Evolutionary conservation across 1,140 invertebrate genomes (phyloP).

Genomic region (Mercenaria mercenaria): DNA sequence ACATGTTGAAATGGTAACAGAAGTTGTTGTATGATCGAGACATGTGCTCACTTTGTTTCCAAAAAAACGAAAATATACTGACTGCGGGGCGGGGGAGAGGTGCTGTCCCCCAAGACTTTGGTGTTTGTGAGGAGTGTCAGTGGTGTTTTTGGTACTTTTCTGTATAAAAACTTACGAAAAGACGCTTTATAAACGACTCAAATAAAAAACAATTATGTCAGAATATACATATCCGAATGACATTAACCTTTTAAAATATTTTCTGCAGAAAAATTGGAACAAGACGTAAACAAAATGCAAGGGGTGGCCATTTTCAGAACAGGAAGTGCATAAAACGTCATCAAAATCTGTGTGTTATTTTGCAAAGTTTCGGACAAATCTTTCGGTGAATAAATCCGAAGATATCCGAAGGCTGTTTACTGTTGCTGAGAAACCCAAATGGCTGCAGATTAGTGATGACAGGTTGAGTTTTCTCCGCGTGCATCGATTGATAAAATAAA

Average conservation of each 20-base stretch:
- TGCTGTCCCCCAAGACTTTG: no score
- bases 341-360: conserved; percentile 63
- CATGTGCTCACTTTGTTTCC: no score
- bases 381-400: background rate
- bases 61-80: no score
- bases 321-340: conserved; percentile 80
- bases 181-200: no score
- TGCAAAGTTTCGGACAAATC: background rate
- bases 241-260: conserved; percentile 72
- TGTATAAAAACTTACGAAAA: no score
- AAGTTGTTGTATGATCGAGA: no score
- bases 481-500: background rate
- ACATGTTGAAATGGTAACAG: no score
- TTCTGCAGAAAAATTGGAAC: conserved; percentile 67
- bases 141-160: no score
- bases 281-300: conserved; percentile 78
- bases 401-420: conserved; percentile 61
- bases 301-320: conserved; percentile 75
- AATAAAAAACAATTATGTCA: no score
- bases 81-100: no score
- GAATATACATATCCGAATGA: no score
- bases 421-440: conserved; percentile 82
- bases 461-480: background rate
- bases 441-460: conserved; percentile 54
- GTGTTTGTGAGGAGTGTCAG: no score